Base-by-base conservation (phyloP, 2,797 vertebrate species). In the Pantherophis vulpinus region DNA sequence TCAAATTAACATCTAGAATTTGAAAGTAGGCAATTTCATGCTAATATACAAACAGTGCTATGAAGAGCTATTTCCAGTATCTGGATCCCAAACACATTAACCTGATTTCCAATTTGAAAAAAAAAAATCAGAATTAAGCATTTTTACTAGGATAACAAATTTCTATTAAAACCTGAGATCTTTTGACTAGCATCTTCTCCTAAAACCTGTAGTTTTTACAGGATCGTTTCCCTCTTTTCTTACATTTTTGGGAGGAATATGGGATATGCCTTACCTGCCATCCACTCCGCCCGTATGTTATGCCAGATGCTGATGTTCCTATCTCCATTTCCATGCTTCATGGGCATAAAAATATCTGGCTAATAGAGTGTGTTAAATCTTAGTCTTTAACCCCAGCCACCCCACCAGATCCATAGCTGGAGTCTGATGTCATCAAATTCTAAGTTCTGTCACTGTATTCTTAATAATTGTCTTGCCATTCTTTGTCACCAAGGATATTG, bases 271-370 rank as follows among this genome's bases (percentile, higher is more conserved):
- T 61, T 93, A 93, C 93, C 93, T 93, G 93, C 27, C 23, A 18
- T 93, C 27, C 90, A 91, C 86, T 66, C 9, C 32, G 70, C 29
- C 70, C 59, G 87, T 47, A 51, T 6, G 5, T 55, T 51, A 63
- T 16, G 37, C 37, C 90, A 93, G 93, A 56, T 88, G 87, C 37
- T 89, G 87, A 66, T 47, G 89, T 66, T 47, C 18, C 27, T 86
- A 37, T 58, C 47, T 83, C 70, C 74, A 79, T 91, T 91, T 89
- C 89, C 83, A 87, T 93, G 58, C 27, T 90, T 91, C 93, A 89
- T 29, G 37, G 32, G 29, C 47, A 83, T 51, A 55, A 59, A 89
- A 90, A 60, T 83, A 63, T 89, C 87, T 83, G 54, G 86, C 90
- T 61, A 51, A 61, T 47, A 63, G 32, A n/a, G 51, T 27, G 66